Base-by-base conservation (phyloP, 2,113 vertebrate genomes). In the Morphnarchus princeps region DNA sequence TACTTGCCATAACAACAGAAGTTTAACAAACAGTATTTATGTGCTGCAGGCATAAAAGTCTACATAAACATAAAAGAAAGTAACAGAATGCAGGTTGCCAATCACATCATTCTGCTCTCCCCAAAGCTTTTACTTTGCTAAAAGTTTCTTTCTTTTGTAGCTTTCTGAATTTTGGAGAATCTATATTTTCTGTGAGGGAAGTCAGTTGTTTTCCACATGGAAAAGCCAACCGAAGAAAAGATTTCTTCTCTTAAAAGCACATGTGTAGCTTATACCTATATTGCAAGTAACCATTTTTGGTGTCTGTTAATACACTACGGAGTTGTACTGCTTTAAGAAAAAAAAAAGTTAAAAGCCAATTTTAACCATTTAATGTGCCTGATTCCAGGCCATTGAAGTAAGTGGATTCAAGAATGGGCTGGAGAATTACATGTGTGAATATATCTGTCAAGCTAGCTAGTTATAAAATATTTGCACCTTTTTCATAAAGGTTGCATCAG, bases 1-100 rank as follows among this genome's bases (percentile, higher is more conserved):
- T 24, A 95, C 89, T 95, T 96, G 94, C 93, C 94, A 91, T 83
- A 97, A 97, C 95, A 97, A 96, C 93, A 97, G 94, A 95, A 97
- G 89, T 93, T 96, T 91, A 95, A 91, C 89, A 87, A 95, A 95
- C 66, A 94, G 87, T 96, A 94, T 97, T 97, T 97, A 92, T 90
- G 61, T 90, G 93, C 94, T 97, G 79, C 70, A 95, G 94, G 91
- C 93, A 86, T 36, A 73, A 49, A 95, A 97, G 67, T 88, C 81
- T 95, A 95, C 71, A 70, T 95, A 97, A 97, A 94, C 93, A 93
- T 73, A 62, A 91, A 70, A 90, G 78, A 87, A 94, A 95, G 94
- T 93, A 95, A 77, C 94, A 97, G 95, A 97, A 96, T 96, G 95
- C 50, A 78, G 89, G 93, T 93, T 97, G 96, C 95, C 95, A 95